Evolutionary conservation across 2,888 invertebrate species (phyloP).

Genomic region (Sialis lutaria): DNA sequence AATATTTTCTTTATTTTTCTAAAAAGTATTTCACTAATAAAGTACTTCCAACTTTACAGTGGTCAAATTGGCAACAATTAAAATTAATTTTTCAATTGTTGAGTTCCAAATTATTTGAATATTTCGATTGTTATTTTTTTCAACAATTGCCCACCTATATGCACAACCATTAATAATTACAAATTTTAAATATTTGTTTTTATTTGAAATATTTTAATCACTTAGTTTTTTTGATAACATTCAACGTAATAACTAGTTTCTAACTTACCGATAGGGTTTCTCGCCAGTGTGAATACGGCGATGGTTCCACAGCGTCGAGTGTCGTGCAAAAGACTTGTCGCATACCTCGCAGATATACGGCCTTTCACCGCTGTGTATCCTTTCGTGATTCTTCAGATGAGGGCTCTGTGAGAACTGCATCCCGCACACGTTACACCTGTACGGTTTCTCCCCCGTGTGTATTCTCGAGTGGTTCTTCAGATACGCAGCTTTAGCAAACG

Average conservation of each 20-base stretch:
- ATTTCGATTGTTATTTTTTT: too few relatives aligned
- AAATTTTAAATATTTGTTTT: background rate
- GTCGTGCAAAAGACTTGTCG: slow-evolving; percentile 75
- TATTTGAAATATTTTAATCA: too few relatives aligned
- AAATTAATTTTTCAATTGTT: too few relatives aligned
- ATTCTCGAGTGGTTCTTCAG: slow-evolving; percentile 77
- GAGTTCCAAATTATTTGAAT: too few relatives aligned
- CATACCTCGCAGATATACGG: slow-evolving; percentile 81
- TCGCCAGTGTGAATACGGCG: slow-evolving; percentile 75
- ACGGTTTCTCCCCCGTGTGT: slow-evolving; percentile 37
- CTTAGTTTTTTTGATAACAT: background rate
- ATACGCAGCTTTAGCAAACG: slow-evolving; percentile 82
- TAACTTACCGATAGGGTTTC: slow-evolving; percentile 60
- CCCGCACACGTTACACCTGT: slow-evolving; percentile 61
- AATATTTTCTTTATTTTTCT: too few relatives aligned
- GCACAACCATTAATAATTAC: background rate
- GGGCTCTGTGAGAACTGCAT: slow-evolving; percentile 85
- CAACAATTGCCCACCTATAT: too few relatives aligned
- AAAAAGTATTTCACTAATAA: too few relatives aligned
- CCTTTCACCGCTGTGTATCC: slow-evolving; percentile 74
- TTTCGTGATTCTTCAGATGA: slow-evolving; percentile 74
- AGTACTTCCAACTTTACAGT: too few relatives aligned
- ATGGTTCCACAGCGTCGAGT: slow-evolving; percentile 79
- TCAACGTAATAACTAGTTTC: background rate
- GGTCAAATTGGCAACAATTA: too few relatives aligned